phyloP scores from a whole-genome alignment of 2,888 invertebrate genomes.

The Stomorhina lunata region DNA sequence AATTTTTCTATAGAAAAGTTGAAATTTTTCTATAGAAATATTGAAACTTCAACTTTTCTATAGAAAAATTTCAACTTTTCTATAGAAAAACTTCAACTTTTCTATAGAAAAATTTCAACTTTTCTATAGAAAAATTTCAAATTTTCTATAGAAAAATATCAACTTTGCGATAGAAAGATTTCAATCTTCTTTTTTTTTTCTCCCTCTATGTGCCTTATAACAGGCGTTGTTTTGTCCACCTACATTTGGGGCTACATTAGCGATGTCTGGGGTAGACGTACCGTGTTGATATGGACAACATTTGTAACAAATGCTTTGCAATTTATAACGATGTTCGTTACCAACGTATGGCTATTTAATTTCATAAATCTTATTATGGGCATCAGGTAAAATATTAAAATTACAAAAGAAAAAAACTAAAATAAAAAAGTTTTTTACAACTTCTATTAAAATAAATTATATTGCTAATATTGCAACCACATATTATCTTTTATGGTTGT shows the following conservation, averaged over 20 bases:
- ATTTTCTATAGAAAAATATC: too few species aligned
- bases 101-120: too few species aligned
- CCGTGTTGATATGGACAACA: slow-evolving; percentile 71
- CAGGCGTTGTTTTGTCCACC: slow-evolving; percentile 75
- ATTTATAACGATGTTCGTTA: slow-evolving; percentile 74
- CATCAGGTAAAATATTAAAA: slow-evolving; percentile 70
- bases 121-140: too few species aligned
- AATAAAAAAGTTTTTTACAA: background rate
- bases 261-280: slow-evolving; percentile 73
- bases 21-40: too few species aligned
- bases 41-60: too few species aligned
- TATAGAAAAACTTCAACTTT: too few species aligned
- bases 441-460: slow-evolving; percentile 16
- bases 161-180: background rate
- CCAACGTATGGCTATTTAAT: slow-evolving; percentile 75
- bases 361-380: slow-evolving; percentile 73
- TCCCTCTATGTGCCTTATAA: background rate
- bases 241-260: slow-evolving; percentile 76
- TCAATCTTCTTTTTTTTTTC: background rate
- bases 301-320: slow-evolving; percentile 70
- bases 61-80: too few species aligned
- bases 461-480: background rate
- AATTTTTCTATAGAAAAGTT: too few species aligned
- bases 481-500: slow-evolving; percentile 23
- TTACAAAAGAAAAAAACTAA: background rate